These are phyloP conservation scores for Pseudoatta argentina DNA, from an alignment of 1,140 invertebrate species.

Conservation along the genomic window DNA sequence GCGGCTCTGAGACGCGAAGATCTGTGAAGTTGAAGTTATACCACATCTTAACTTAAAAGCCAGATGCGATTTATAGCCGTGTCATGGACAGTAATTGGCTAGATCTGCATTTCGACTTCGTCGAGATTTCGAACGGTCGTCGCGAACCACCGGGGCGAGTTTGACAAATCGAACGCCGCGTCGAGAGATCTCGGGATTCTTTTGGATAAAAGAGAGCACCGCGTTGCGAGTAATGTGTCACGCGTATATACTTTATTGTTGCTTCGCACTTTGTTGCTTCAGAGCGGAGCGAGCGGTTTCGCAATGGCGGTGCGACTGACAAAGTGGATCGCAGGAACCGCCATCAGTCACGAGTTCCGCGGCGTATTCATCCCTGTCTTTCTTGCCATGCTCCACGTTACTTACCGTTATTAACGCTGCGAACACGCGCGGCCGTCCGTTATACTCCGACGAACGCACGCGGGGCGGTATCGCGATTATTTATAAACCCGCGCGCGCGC, in stretches of 20 bases:
- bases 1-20: not conserved
- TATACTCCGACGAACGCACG: conserved; percentile 41
- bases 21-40: conserved; percentile 7
- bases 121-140: not conserved
- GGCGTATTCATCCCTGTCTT: conserved; percentile 66
- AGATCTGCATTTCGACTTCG: conserved; percentile 37
- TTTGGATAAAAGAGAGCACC: conserved; percentile 3
- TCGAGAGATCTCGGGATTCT: conserved; percentile 41
- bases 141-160: conserved; percentile 9
- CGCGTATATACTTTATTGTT: conserved; percentile 54
- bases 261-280: conserved; percentile 51
- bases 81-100: conserved; percentile 35
- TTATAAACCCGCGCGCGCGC: conserved; percentile 60
- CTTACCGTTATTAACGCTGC: conserved; percentile 69
- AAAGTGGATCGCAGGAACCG: conserved; percentile 59
- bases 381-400: conserved; percentile 60
- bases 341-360: conserved; percentile 61
- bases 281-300: conserved; percentile 22
- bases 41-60: conserved; percentile 10
- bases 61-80: conserved; percentile 31
- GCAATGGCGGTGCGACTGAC: conserved; percentile 47
- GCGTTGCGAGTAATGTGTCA: conserved; percentile 48
- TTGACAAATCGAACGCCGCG: conserved; percentile 55
- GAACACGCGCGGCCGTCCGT: conserved; percentile 57
- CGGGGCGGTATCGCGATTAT: conserved; percentile 57